Base-by-base conservation (phyloP, 1,140 invertebrate genomes). In the Drosophila melanogaster region DNA sequence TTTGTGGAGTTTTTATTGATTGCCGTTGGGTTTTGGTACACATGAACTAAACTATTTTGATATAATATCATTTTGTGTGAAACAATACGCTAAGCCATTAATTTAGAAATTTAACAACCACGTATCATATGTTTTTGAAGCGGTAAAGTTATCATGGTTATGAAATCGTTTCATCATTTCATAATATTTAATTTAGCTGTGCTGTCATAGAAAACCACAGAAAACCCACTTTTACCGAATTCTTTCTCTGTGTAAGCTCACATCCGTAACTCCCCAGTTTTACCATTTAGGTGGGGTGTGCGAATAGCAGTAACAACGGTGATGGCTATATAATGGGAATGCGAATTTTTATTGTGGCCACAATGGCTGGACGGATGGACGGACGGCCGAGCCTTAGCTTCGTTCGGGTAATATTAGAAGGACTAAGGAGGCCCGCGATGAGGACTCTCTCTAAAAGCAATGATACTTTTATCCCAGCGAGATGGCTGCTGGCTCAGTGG, bases 391-490 rank as follows among this genome's bases (percentile, higher is more conserved):
- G 17, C 7, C 37, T 4, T 17, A 7, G 58, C 17, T 38, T 14
- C 35, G 58, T 12, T 17, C 24, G 11, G 44, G 35, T 24, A 33
- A 50, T 56, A 73, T 64, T 73, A 64, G 69, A 15, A 50, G 56
- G 49, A 55, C 70, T 54, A 56, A 50, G 43, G 69, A 47, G 70
- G 56, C 47, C 35, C 30, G 30, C 41, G 26, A 47, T 38, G 57
- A 64, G 59, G 49, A 60, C 51, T 60, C 67, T 56, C 77, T 66
- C 61, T 57, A 74, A 67, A 78, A 67, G 77, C 57, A 66, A 60
- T 59, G 70, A 78, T 80, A 73, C 77, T 72, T 80, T 84, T 61
- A 84, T 77, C 61, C 81, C 72, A 71, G 59, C 59, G 47, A 53
- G 49, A 66, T 64, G 58, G 41, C 55, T 51, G 47, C 22, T 53